A percentile compares a stretch with the other conserved stretches of the same genome.
Evolutionary conservation across 2,888 invertebrate genomes (phyloP).

Genomic region (Buathra laborator): DNA sequence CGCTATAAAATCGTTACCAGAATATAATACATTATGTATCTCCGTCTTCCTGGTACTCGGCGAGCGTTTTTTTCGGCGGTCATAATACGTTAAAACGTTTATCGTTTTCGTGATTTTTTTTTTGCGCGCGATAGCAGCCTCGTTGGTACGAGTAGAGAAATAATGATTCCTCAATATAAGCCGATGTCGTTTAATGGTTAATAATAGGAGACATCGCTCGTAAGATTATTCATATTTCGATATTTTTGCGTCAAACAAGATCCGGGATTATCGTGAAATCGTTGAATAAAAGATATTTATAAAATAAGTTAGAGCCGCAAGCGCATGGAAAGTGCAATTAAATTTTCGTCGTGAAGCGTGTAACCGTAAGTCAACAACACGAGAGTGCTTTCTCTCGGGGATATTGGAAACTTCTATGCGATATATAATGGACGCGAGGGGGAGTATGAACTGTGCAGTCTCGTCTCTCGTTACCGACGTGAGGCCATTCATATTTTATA

Average conservation of each 20-base stretch:
- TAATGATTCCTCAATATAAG: too few relatives aligned
- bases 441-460: conserved; percentile 7
- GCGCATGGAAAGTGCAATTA: conserved; percentile 14
- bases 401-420: conserved; percentile 51
- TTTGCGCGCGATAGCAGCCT: too few relatives aligned
- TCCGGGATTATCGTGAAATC: neutral
- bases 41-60: too few relatives aligned
- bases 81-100: too few relatives aligned
- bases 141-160: too few relatives aligned
- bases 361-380: neutral
- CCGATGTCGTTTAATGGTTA: too few relatives aligned
- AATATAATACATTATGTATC: too few relatives aligned
- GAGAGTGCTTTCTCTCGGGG: conserved; percentile 42
- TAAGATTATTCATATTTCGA: too few relatives aligned
- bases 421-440: conserved; percentile 10
- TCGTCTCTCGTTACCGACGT: conserved; percentile 18
- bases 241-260: too few relatives aligned
- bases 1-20: neutral
- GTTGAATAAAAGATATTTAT: neutral
- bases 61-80: too few relatives aligned
- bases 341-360: conserved; percentile 33
- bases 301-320: conserved; percentile 11
- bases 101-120: too few relatives aligned
- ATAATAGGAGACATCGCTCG: too few relatives aligned
- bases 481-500: conserved; percentile 45